Evolutionary conservation across 37 sponge, comb jelly and placozoan genomes (phyloP).

Genomic region (Oopsacas minuta): DNA sequence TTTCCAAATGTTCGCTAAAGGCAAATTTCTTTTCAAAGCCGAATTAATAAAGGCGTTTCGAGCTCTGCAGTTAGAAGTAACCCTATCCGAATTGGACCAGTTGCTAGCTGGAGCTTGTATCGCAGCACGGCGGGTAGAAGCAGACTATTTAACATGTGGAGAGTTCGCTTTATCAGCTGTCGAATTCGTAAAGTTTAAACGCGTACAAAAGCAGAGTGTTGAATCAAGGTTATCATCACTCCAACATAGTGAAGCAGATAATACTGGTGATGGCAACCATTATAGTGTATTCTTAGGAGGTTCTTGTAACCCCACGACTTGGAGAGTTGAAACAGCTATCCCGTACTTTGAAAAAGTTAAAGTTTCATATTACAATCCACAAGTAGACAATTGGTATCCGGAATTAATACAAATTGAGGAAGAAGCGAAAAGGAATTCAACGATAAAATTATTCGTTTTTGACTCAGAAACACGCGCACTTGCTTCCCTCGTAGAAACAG

Average conservation of each 20-base stretch:
- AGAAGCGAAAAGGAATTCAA: constrained; percentile 56
- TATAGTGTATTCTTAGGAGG: constrained; percentile 72
- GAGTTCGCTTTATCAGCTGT: not conserved
- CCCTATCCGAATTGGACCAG: not conserved
- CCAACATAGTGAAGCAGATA: not conserved
- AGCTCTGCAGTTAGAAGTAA: not conserved
- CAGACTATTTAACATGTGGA: not conserved
- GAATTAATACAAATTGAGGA: constrained; percentile 76
- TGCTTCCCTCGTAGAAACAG: constrained; percentile 69
- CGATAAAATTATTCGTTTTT: constrained; percentile 59
- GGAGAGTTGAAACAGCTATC: constrained; percentile 62
- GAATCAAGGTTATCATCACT: not conserved
- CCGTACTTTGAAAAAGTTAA: constrained; percentile 42
- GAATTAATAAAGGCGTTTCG: not conserved
- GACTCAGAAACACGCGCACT: constrained; percentile 69
- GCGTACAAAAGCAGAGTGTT: not conserved
- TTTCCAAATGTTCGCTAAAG: not conserved
- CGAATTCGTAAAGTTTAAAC: not conserved
- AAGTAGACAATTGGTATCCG: constrained; percentile 78
- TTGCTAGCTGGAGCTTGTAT: not conserved
- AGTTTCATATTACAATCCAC: constrained; percentile 64
- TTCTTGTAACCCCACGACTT: constrained; percentile 86
- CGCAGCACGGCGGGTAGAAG: not conserved
- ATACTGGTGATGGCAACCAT: not conserved
- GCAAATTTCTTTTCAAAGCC: not conserved